These are phyloP conservation scores for Acyrthosiphon pisum DNA, from an alignment of 1,140 invertebrate genomes.

Conservation along the genomic window DNA sequence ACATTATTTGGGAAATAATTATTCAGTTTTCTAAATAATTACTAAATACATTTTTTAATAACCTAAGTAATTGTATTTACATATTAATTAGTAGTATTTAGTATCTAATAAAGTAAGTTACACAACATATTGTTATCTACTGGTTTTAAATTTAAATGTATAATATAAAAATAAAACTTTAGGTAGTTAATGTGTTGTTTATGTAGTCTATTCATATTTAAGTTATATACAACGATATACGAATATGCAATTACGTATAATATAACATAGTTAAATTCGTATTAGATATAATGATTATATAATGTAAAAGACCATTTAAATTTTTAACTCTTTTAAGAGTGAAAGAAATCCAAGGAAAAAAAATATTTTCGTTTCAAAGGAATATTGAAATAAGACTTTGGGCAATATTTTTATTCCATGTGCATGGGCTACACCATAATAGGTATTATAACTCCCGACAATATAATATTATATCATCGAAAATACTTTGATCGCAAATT, in stretches of 20 bases:
- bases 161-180: not conserved
- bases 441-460: not conserved
- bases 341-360: not conserved
- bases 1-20: not conserved
- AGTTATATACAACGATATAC: not conserved
- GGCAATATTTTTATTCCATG: not conserved
- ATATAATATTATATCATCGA: not conserved
- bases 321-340: not conserved
- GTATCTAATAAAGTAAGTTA: not conserved
- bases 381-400: not conserved
- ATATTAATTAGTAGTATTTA: not conserved
- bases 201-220: not conserved
- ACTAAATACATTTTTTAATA: too few species aligned
- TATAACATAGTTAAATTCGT: not conserved
- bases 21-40: not conserved
- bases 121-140: not conserved
- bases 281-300: not conserved
- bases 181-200: not conserved
- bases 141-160: not conserved
- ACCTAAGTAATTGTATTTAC: too few species aligned
- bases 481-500: conserved; percentile 31
- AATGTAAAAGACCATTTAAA: not conserved
- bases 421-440: not conserved
- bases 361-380: not conserved
- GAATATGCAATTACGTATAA: not conserved